Evolutionary conservation across 2,113 vertebrate genomes (phyloP).

Genomic region (Gulo gulo): DNA sequence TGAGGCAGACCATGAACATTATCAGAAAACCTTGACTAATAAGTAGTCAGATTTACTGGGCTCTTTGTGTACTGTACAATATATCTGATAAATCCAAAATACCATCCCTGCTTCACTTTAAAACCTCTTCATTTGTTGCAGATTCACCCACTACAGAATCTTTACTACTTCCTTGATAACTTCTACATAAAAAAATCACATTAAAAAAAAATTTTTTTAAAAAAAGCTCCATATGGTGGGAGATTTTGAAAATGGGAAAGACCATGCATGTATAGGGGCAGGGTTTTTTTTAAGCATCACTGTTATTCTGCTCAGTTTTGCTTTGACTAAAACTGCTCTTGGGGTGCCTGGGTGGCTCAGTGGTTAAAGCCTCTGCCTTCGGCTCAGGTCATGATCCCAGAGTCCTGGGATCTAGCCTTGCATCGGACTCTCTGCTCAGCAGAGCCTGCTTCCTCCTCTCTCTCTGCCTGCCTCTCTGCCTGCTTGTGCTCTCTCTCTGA

Average conservation of each 20-base stretch:
- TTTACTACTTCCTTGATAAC: background rate
- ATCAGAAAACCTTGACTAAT: background rate
- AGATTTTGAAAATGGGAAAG: background rate
- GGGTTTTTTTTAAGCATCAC: background rate
- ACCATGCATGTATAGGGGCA: background rate
- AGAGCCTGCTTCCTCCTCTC: too few species aligned
- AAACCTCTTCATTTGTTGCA: background rate
- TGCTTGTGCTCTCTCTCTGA: too few species aligned
- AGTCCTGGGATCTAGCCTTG: too few species aligned
- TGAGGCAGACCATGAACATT: background rate
- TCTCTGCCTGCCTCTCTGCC: too few species aligned
- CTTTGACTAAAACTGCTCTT: background rate
- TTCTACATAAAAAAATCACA: background rate
- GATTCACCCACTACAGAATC: background rate
- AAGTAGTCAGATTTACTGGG: background rate
- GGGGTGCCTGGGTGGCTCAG: too few species aligned
- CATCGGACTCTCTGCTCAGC: too few species aligned
- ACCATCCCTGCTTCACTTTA: background rate
- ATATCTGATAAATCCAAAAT: background rate
- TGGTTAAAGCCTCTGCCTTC: too few species aligned
- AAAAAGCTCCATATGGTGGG: background rate
- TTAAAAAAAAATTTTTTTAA: background rate
- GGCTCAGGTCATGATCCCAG: too few species aligned
- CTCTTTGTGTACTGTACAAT: background rate
- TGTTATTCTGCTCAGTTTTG: background rate